These are phyloP conservation scores for Pomacea canaliculata DNA, from an alignment of 2,888 invertebrate species.

Conservation along the genomic window DNA sequence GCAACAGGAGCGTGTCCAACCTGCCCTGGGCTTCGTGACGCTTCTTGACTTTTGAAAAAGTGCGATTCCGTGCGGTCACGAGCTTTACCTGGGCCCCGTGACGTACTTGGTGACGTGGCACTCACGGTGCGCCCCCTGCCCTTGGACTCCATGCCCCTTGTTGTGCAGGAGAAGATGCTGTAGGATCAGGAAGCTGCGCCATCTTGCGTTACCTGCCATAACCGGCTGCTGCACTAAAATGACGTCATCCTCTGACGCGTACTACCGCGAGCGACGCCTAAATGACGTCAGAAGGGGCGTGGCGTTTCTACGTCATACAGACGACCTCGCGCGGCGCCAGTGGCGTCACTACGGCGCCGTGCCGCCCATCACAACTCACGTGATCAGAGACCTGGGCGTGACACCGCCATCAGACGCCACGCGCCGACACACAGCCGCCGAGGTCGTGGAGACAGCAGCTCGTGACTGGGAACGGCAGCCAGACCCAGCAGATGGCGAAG, in stretches of 20 bases:
- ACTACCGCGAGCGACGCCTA: constrained; percentile 16
- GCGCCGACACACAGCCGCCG: not conserved
- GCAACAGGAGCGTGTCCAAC: too few relatives aligned
- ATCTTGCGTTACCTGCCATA: too few relatives aligned
- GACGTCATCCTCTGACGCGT: constrained; percentile 10
- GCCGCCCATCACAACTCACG: constrained; percentile 19
- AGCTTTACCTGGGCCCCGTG: too few relatives aligned
- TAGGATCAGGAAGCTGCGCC: too few relatives aligned
- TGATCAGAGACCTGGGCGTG: constrained; percentile 18
- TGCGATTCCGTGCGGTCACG: too few relatives aligned
- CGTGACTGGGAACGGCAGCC: not conserved
- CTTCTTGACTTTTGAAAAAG: too few relatives aligned
- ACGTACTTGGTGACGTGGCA: too few relatives aligned
- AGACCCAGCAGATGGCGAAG: not conserved
- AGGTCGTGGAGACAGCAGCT: not conserved
- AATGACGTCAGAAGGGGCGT: constrained; percentile 22
- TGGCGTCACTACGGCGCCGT: constrained; percentile 26
- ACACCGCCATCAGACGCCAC: not conserved
- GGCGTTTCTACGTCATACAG: constrained; percentile 12
- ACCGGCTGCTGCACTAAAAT: not conserved
- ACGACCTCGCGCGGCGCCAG: constrained; percentile 13
- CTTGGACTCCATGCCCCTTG: too few relatives aligned
- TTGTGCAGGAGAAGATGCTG: too few relatives aligned
- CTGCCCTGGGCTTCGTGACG: too few relatives aligned
- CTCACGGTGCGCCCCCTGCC: too few relatives aligned